Percentiles rank a stretch among this genome's conserved stretches.
Evolutionary conservation across 2,797 vertebrate genomes (phyloP).

Genomic region (Eutrigla gurnardus): DNA sequence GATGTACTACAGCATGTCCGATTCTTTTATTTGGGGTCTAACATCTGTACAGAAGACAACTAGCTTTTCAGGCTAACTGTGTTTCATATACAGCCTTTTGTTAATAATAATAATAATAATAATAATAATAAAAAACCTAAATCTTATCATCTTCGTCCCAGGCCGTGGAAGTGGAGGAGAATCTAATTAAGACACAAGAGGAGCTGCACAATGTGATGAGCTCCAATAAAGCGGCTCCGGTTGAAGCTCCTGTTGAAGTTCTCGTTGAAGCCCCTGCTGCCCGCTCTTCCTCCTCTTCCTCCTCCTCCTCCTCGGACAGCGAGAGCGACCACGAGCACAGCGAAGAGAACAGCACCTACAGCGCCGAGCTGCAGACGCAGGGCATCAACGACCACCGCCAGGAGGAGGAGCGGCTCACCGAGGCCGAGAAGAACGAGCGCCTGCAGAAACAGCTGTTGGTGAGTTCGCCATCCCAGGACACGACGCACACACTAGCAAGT

Average conservation of each 20-base stretch:
- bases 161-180: slow-evolving; percentile 93
- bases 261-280: not conserved
- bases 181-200: slow-evolving; percentile 92
- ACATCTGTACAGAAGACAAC: not conserved
- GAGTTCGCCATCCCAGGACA: slow-evolving; percentile 52
- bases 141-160: slow-evolving; percentile 54
- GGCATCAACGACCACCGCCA: slow-evolving; percentile 87
- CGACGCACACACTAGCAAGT: fast-evolving
- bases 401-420: slow-evolving; percentile 92
- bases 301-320: slow-evolving; percentile 75
- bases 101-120: not conserved
- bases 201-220: slow-evolving; percentile 91
- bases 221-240: slow-evolving; percentile 57
- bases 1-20: not conserved
- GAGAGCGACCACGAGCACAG: slow-evolving; percentile 90
- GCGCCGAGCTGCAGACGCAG: slow-evolving; percentile 91
- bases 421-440: slow-evolving; percentile 93
- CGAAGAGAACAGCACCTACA: slow-evolving; percentile 86
- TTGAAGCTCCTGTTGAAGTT: not conserved
- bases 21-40: not conserved
- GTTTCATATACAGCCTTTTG: not conserved
- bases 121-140: not conserved
- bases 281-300: slow-evolving; percentile 76
- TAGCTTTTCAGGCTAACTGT: not conserved
- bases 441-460: slow-evolving; percentile 93